Conservation (phyloP, 2,113 vertebrate genomes). For the Loxodonta africana region DNA sequence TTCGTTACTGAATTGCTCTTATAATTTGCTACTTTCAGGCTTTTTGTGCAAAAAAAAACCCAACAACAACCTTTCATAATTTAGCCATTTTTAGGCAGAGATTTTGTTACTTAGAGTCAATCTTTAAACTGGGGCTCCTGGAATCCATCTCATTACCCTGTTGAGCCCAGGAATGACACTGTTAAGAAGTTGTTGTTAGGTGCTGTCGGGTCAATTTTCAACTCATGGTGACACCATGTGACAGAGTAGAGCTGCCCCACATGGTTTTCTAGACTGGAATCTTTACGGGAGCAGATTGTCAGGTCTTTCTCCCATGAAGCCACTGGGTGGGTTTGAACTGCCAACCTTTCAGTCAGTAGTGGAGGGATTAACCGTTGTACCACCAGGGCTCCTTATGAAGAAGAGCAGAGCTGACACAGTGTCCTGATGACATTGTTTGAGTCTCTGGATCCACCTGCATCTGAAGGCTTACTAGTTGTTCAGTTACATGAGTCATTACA, state of each 20-base stretch:
- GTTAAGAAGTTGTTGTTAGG: not conserved
- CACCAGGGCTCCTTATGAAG: not conserved
- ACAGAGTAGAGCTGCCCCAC: no score
- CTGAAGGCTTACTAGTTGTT: not conserved
- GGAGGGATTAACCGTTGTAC: no score
- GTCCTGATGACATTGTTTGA: not conserved
- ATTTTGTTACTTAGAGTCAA: not conserved
- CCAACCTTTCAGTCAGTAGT: no score
- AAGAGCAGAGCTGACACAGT: not conserved
- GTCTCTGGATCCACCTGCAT: not conserved
- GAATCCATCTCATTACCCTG: not conserved
- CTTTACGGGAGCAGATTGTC: not conserved
- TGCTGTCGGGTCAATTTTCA: not conserved
- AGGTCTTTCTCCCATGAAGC: not conserved
- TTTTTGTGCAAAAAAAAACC: not conserved
- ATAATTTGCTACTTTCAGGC: not conserved
- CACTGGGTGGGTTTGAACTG: not conserved
- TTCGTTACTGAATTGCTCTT: not conserved
- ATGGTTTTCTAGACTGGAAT: not conserved
- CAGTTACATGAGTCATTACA: not conserved
- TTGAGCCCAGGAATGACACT: not conserved
- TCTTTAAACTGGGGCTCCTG: not conserved
- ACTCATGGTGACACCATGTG: not conserved
- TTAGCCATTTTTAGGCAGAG: not conserved
- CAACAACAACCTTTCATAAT: not conserved